Evolutionary conservation across 2,888 invertebrate species (phyloP).

Genomic region (Acleris literana): DNA sequence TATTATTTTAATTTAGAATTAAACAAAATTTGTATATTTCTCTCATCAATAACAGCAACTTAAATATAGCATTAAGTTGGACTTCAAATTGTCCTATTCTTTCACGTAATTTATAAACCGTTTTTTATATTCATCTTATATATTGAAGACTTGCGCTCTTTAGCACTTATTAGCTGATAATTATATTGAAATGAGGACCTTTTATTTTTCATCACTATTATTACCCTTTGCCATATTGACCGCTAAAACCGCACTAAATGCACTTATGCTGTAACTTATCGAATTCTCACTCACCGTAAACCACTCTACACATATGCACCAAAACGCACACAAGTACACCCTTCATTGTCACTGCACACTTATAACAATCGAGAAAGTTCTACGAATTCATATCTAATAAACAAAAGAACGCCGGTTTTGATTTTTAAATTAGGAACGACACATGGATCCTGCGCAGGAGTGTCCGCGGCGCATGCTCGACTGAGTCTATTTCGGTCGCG

Average conservation of each 20-base stretch:
- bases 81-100: too few species aligned
- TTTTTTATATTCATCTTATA: too few species aligned
- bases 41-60: too few species aligned
- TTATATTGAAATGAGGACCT: too few species aligned
- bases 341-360: conserved; percentile 13
- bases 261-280: conserved; percentile 21
- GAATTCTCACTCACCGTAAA: conserved; percentile 44
- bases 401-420: conserved; percentile 34
- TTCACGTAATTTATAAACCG: too few species aligned
- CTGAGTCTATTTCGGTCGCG: conserved; percentile 75
- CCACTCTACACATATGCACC: conserved; percentile 40
- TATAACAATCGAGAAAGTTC: conserved; percentile 15
- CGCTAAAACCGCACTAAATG: conserved; percentile 2
- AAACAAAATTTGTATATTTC: too few species aligned
- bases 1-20: too few species aligned
- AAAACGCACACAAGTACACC: conserved; percentile 37
- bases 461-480: conserved; percentile 59
- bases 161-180: too few species aligned
- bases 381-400: conserved; percentile 45
- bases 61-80: too few species aligned
- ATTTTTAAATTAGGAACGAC: conserved; percentile 53
- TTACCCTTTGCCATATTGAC: too few species aligned
- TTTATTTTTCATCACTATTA: too few species aligned
- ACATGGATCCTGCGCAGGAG: conserved; percentile 70
- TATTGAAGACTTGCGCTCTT: too few species aligned